A percentile compares a stretch with the other conserved stretches of the same genome.
Evolutionary conservation across 2,113 vertebrate genomes (phyloP).

Genomic region (Phocoena phocoena): DNA sequence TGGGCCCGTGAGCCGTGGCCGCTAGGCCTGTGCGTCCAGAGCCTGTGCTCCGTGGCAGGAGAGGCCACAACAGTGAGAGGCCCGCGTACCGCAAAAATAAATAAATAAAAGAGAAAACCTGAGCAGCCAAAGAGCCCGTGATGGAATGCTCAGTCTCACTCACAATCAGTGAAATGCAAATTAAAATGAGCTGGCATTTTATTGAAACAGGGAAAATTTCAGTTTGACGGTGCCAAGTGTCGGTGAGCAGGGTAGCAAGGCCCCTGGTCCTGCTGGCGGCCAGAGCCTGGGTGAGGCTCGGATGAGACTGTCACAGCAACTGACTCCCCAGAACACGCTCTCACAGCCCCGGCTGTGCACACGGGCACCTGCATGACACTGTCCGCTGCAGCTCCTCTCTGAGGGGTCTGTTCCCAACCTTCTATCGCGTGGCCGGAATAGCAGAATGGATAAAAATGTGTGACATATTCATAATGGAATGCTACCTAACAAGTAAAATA

Average conservation of each 20-base stretch:
- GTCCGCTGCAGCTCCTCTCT: rapidly evolving
- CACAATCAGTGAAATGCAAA: not conserved
- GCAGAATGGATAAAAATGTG: rapidly evolving
- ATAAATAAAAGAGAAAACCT: not conserved
- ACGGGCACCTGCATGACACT: rapidly evolving
- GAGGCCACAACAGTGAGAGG: too few relatives aligned
- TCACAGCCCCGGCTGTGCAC: not conserved
- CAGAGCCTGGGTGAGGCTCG: not conserved
- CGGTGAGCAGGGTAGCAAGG: not conserved
- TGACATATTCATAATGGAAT: rapidly evolving
- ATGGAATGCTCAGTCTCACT: not conserved
- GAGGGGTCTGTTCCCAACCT: rapidly evolving
- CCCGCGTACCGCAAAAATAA: too few relatives aligned
- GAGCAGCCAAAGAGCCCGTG: not conserved
- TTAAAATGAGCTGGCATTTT: too few relatives aligned
- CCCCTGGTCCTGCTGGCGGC: not conserved
- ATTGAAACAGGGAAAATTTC: rapidly evolving
- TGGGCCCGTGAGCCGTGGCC: too few relatives aligned
- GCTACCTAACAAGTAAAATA: rapidly evolving
- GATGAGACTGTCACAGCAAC: not conserved
- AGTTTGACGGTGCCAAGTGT: not conserved
- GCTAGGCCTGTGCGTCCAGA: too few relatives aligned
- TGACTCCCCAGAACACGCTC: not conserved
- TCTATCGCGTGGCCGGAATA: rapidly evolving
- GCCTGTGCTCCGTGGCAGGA: too few relatives aligned